Evolutionary conservation across 1,140 invertebrate genomes (phyloP), one percentile per base, ranked within the genome.

Genomic region (Leptinotarsa lineolata): DNA sequence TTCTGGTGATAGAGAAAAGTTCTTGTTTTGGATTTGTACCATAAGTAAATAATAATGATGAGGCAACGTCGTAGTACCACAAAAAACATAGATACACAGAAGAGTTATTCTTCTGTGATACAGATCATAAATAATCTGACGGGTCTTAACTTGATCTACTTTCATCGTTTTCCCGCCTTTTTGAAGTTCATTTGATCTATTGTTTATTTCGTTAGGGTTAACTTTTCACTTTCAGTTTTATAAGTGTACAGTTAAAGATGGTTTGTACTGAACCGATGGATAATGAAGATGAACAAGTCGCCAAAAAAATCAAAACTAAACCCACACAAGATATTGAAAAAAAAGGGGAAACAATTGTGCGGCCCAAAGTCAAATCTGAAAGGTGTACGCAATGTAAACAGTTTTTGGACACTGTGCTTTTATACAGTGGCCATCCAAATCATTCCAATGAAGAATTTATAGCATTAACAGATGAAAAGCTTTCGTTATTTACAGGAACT

Each of bases 361-460:
- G 16, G 13, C 4, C 61, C 13, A 63, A 63, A 22, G 11, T 22
- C 21, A 77, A 73, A 46, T 54, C 64, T 63, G 66, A 77, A 45
- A 73, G 85, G 63, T 90, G 89, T 81, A 80, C 83, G 16, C 85
- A 88, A 21, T 92, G 91, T 80, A 84, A 83, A 72, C 92, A 93
- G 81, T 86, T 89, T 78, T 80, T 92, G 4, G 87, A 91, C 78
- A 88, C 90, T 78, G 84, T 93, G n/a, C 86, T 86, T 59, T 83
- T 90, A 15, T 94, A 92, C 84, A 88, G 89, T 78, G 93, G 93
- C 6, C 92, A 94, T 85, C 91, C 92, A 46, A 89, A 91, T 78
- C 86, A 92, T 84, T 90, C 93, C 58, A 84, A 90, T 30, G 92
- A 93, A 79, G 93, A 95, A 85, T 92, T 90, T 82, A 88, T 94